Percentiles rank a stretch among this genome's conserved stretches.
Conservation (phyloP, 2,888 invertebrate genomes). For the Bugula neritina region DNA sequence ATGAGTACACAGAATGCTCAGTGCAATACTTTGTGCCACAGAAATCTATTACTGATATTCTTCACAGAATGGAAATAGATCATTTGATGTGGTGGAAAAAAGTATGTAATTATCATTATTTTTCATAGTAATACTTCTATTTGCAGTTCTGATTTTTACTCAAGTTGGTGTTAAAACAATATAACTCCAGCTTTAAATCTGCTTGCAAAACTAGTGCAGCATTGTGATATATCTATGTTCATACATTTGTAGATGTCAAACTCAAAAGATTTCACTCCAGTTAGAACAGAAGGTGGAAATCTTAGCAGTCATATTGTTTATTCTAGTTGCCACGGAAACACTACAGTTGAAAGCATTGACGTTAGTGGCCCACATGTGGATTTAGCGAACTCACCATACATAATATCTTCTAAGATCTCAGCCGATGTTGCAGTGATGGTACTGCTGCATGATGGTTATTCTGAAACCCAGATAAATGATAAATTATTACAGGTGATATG, state of each 20-base stretch:
- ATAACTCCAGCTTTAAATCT: too few species aligned
- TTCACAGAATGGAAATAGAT: conserved; percentile 10
- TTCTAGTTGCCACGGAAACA: conserved; percentile 15
- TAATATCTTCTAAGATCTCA: conserved; percentile 1
- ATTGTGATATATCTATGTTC: too few species aligned
- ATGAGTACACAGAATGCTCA: conserved; percentile 6
- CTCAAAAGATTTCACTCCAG: not conserved
- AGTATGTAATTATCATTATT: not conserved
- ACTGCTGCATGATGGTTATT: conserved; percentile 18
- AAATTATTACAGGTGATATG: not conserved
- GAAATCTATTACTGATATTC: not conserved
- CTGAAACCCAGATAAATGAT: not conserved
- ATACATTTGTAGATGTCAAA: conserved; percentile 4
- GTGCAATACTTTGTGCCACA: conserved; percentile 13
- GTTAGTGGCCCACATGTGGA: conserved; percentile 7
- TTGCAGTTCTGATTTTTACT: too few species aligned
- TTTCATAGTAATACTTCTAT: too few species aligned
- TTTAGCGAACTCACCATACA: not conserved
- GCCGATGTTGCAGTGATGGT: conserved; percentile 13
- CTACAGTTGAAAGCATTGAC: not conserved
- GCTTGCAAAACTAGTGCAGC: too few species aligned
- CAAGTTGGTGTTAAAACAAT: too few species aligned
- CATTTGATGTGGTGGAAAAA: conserved; percentile 20
- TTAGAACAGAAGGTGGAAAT: not conserved
- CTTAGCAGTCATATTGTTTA: conserved; percentile 19